Percentiles rank a stretch among this genome's conserved stretches.
phyloP scores from a whole-genome alignment of 2,888 invertebrate genomes.

The Encarsia formosa region DNA sequence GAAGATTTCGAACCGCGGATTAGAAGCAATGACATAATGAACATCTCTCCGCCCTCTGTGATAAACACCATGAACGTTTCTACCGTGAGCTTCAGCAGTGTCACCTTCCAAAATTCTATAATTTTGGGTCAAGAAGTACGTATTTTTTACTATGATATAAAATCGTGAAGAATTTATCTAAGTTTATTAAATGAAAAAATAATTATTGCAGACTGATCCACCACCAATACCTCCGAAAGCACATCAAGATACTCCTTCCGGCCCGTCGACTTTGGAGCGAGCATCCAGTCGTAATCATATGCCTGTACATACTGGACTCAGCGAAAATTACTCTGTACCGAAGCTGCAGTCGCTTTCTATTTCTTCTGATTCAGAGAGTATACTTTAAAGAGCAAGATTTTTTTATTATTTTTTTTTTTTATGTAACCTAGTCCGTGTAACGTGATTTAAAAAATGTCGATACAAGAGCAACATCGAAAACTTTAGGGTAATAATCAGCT shows the following conservation, averaged over 20 bases:
- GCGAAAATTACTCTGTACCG: conserved; percentile 50
- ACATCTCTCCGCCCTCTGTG: conserved; percentile 48
- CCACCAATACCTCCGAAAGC: conserved; percentile 51
- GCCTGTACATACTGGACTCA: conserved; percentile 36
- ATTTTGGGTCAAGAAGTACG: conserved; percentile 43
- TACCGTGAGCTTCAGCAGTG: conserved; percentile 40
- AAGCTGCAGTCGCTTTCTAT: conserved; percentile 44
- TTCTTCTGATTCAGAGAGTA: conserved; percentile 46
- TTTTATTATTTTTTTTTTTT: background rate
- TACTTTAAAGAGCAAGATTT: conserved; percentile 43
- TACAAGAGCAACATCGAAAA: background rate
- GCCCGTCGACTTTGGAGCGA: conserved; percentile 47
- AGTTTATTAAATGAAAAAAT: too few relatives aligned
- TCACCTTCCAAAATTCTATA: conserved; percentile 42
- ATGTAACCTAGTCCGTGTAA: conserved; percentile 29
- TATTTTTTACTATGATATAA: background rate
- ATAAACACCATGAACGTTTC: conserved; percentile 44
- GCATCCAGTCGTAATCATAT: conserved; percentile 34
- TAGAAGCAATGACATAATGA: conserved; percentile 49
- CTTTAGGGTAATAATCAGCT: too few relatives aligned
- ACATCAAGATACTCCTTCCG: conserved; percentile 46
- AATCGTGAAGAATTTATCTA: background rate
- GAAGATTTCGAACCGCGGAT: conserved; percentile 51
- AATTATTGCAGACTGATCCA: conserved; percentile 40
- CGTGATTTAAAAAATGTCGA: conserved; percentile 8